phyloP scores from a whole-genome alignment of 2,888 invertebrate species.

The Escarpia spicata region DNA sequence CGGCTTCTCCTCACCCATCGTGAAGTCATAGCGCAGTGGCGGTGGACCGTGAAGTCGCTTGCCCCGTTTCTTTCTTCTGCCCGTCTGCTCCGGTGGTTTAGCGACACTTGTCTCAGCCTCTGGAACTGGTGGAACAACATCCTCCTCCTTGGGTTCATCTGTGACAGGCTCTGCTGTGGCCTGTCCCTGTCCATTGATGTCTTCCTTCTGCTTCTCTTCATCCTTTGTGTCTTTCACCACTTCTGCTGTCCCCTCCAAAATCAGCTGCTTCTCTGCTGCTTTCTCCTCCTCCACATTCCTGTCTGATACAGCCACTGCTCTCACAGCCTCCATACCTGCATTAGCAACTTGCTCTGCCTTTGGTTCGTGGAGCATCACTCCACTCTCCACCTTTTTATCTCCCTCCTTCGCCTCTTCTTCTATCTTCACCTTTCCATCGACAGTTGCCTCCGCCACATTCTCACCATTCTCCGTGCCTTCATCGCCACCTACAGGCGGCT shows the following conservation, averaged over 20 bases:
- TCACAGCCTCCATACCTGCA: background rate
- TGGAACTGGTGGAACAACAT: background rate
- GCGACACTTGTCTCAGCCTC: background rate
- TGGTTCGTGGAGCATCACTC: background rate
- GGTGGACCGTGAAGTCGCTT: slow-evolving; percentile 4
- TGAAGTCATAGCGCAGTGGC: slow-evolving; percentile 35
- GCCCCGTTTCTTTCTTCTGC: background rate
- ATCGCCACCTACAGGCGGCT: background rate
- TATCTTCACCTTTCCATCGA: background rate
- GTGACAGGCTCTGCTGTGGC: background rate
- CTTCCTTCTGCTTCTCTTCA: background rate
- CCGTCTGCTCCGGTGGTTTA: background rate
- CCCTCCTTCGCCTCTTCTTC: background rate
- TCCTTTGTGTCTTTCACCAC: background rate
- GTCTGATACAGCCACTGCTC: background rate
- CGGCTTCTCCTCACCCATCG: slow-evolving; percentile 40
- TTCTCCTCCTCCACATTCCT: background rate
- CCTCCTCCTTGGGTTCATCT: background rate
- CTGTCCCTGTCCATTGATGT: background rate
- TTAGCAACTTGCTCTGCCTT: background rate
- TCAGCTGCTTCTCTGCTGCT: background rate
- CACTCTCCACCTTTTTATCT: background rate
- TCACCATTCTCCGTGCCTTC: background rate
- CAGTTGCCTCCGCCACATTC: background rate
- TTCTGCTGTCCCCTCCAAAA: background rate